A percentile compares a stretch with the other conserved stretches of the same genome.
phyloP scores from a whole-genome alignment of 1,140 invertebrate species.

The Drosophila pseudoananassae region DNA sequence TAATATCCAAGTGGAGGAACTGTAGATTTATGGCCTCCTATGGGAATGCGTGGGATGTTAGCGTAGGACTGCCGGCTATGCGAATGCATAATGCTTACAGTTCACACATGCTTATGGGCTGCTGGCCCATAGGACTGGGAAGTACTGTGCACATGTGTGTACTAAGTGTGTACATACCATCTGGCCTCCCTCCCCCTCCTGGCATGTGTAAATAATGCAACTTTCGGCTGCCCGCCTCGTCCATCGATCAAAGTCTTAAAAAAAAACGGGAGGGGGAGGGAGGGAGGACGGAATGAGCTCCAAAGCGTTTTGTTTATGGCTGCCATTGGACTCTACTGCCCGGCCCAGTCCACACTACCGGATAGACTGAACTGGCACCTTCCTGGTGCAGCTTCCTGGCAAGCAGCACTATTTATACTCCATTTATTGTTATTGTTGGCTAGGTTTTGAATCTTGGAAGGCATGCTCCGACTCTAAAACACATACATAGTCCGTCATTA shows the following conservation, averaged over 20 bases:
- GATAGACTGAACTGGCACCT: not conserved
- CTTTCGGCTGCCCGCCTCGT: constrained; percentile 24
- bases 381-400: not conserved
- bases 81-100: constrained; percentile 29
- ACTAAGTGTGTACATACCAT: constrained; percentile 29
- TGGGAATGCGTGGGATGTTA: constrained; percentile 46
- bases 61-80: constrained; percentile 30
- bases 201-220: constrained; percentile 49
- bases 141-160: not conserved
- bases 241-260: constrained; percentile 44
- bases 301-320: constrained; percentile 38
- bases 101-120: constrained; percentile 1
- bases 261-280: not conserved
- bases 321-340: constrained; percentile 1
- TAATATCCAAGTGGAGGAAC: constrained; percentile 27
- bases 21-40: constrained; percentile 36
- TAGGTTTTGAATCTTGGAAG: constrained; percentile 47
- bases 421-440: constrained; percentile 32
- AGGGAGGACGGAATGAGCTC: not conserved
- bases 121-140: too few relatives aligned
- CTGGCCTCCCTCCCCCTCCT: constrained; percentile 8
- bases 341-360: too few relatives aligned
- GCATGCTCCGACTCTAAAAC: not conserved
- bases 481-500: not conserved
- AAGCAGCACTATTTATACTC: not conserved